Conservation (phyloP, 2,888 invertebrate species). For the Slavum lentiscoides region DNA sequence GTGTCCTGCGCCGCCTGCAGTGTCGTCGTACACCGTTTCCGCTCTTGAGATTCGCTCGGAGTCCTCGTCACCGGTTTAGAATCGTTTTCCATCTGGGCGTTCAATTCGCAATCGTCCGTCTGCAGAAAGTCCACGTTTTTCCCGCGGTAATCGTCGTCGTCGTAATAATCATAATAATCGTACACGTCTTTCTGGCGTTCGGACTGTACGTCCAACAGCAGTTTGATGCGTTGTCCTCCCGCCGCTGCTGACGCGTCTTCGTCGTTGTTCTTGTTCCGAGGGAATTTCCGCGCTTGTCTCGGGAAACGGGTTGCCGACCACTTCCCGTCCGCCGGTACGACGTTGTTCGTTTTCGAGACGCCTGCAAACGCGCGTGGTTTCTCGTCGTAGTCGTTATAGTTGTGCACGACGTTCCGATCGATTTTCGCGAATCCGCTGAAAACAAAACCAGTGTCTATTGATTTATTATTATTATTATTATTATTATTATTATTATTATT, state of each 20-base stretch:
- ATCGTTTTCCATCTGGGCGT: conserved; percentile 8
- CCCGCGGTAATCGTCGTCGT: not conserved
- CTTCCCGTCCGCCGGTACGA: not conserved
- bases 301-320: not conserved
- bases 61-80: conserved; percentile 18
- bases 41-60: conserved; percentile 15
- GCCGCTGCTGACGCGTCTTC: not conserved
- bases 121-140: not conserved
- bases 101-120: not conserved
- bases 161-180: not conserved
- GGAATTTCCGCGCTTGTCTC: not conserved
- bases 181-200: not conserved
- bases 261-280: not conserved
- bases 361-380: too few species aligned
- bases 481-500: too few species aligned
- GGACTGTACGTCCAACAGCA: conserved; percentile 12
- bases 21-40: conserved; percentile 15
- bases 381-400: too few species aligned
- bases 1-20: not conserved
- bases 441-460: too few species aligned
- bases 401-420: too few species aligned
- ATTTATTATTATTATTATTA: too few species aligned
- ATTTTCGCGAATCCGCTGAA: too few species aligned
- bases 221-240: not conserved
- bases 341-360: too few species aligned